Evolutionary conservation across 1,140 invertebrate species (phyloP), one percentile per base, ranked within the genome.

Genomic region (Luehdorfia chinensis): DNA sequence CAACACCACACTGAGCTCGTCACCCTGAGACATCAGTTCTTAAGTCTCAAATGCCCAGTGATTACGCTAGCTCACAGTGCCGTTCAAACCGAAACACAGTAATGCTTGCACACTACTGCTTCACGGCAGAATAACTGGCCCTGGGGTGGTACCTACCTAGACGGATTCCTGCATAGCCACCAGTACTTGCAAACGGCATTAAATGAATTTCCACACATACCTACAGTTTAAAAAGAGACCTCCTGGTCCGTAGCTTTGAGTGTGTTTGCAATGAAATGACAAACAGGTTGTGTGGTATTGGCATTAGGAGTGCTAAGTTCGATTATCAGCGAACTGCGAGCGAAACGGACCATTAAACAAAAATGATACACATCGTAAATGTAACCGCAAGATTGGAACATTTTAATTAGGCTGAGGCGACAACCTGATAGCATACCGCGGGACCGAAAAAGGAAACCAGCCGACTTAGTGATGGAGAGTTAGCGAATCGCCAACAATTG

Each of bases 331-430:
- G 34, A 16, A 21, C 34, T 12, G 34, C 34, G 11, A 37, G 21
- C 36, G 50, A 55, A 69, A 68, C 66, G 66, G 55, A 52, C 73
- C 76, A 79, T 84, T 84, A 80, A 80, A 70, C 68, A 74, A 79
- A 84, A 78, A 69, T 80, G 79, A 84, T 80, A 77, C 59, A 54
- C 55, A 79, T 78, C 76, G 71, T 66, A 62, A 68, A 58, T n/a
- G n/a, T n/a, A n/a, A n/a, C n/a, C 65, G 51, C 59, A 49, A 54
- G 63, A 74, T 78, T 73, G 66, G 55, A 62, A 83, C 75, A 68
- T 80, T 83, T 79, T 83, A 80, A 83, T 83, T 83, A 79, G 71
- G 67, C 59, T 58, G 52, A n/a, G 50, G 52, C 57, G 50, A 57
- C 53, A 52, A 47, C 53, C 47, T 59, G 57, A 66, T 74, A 66